These are phyloP conservation scores for Meiosimyza decipiens DNA, from an alignment of 2,888 invertebrate species.

Conservation along the genomic window DNA sequence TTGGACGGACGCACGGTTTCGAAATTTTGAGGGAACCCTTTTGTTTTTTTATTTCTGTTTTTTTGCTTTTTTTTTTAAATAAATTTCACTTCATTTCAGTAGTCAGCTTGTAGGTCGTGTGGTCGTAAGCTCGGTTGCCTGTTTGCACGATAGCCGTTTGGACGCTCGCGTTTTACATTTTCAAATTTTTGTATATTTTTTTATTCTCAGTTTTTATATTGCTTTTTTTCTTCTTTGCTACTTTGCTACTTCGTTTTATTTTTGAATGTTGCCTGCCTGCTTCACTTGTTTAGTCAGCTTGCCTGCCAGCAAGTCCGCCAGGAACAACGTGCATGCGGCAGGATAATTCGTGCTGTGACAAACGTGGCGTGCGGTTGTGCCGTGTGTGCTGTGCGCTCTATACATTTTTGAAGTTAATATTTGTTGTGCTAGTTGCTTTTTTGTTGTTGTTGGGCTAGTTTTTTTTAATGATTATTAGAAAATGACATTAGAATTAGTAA, in stretches of 20 bases:
- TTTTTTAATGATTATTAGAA: too few relatives aligned
- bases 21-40: background rate
- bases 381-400: background rate
- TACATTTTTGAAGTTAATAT: too few relatives aligned
- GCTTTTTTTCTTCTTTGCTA: too few relatives aligned
- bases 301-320: conserved; percentile 3
- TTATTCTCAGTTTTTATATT: too few relatives aligned
- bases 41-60: background rate
- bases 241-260: too few relatives aligned
- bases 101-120: background rate
- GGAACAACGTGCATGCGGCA: conserved; percentile 10
- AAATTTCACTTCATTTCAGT: background rate
- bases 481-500: too few relatives aligned
- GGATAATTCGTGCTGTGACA: conserved; percentile 16
- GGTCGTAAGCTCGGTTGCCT: background rate
- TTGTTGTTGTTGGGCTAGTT: too few relatives aligned
- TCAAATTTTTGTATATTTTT: conserved; percentile 19
- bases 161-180: conserved; percentile 21
- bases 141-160: background rate
- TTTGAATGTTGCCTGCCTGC: background rate
- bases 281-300: background rate
- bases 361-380: conserved; percentile 19
- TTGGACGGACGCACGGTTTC: background rate
- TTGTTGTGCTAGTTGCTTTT: too few relatives aligned
- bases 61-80: background rate